Percentiles rank a stretch among this genome's conserved stretches.
Evolutionary conservation across 2,113 vertebrate species (phyloP).

Genomic region (Macroglossus sobrinus): DNA sequence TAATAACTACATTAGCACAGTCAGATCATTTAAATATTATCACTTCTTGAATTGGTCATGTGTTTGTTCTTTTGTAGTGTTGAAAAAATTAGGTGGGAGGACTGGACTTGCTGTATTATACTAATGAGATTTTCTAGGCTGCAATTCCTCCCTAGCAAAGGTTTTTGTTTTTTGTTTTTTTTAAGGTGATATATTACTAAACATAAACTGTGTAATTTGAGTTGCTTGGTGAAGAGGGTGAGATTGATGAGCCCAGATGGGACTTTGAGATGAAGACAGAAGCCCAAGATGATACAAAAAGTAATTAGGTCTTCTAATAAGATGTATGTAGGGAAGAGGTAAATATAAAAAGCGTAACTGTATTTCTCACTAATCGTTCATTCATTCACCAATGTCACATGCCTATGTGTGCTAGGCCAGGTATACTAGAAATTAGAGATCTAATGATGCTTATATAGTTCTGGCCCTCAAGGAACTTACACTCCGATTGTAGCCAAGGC

Average conservation of each 20-base stretch:
- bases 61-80: not conserved
- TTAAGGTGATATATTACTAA: conserved; percentile 61
- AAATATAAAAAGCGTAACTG: not conserved
- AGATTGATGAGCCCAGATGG: conserved; percentile 66
- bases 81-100: conserved; percentile 6
- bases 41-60: not conserved
- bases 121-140: conserved; percentile 50
- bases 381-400: not conserved
- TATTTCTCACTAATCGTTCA: not conserved
- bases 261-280: conserved; percentile 40
- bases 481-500: not conserved
- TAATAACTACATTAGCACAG: not conserved
- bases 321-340: not conserved
- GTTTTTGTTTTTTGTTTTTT: conserved; percentile 36
- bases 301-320: conserved; percentile 56
- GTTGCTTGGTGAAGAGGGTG: conserved; percentile 43
- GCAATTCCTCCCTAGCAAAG: not conserved
- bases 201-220: conserved; percentile 52
- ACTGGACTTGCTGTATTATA: conserved; percentile 20
- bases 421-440: not conserved
- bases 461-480: not conserved
- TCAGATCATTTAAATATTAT: not conserved
- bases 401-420: not conserved
- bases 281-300: conserved; percentile 40
- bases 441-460: not conserved